Base-by-base conservation (phyloP, 37 sponge, comb jelly and placozoan genomes). In the Sycon ciliatum region DNA sequence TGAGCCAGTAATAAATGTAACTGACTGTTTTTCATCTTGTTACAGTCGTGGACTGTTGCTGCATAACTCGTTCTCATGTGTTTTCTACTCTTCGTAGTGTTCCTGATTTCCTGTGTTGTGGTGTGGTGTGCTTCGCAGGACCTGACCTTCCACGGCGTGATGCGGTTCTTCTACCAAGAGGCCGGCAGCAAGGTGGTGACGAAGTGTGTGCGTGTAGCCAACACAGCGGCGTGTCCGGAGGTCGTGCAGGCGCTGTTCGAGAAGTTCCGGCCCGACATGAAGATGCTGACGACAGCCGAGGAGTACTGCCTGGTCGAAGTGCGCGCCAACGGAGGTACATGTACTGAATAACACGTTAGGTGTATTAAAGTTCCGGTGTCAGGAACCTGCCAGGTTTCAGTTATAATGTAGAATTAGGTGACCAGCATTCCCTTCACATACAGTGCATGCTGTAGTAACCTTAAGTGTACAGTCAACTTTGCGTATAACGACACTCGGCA, bases 211-310 rank as follows among this genome's bases (percentile, higher is more conserved):
- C 66, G 86, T 1, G 90, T 89, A 28, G 69, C 79, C 67, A 86
- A 73, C 68, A 79, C 75, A 0, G 86, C 82, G 42, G 76, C 80
- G 1, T 73, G 73, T 23, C 69, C 64, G 64, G 52, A 39, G 55
- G 80, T 89, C 29, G 75, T 82, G 23, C 79, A 82, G 27, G 79
- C 82, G 2, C 39, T 89, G 42, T 74, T 86, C 28, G 84, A 89
- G 64, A 85, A 83, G 80, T 89, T 89, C 56, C 80, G 90, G 0
- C 86, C 86, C 3, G 90, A 89, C 74, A 62, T 89, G 80, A 73
- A 74, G 28, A 86, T 86, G 86, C 65, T 82, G 38, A 39, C 80
- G 42, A 69, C 49, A 29, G 78, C 72, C 27, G 32, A 68, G 32
- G 67, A 71, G 22, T 89, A 80, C 39, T 77, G 77, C 1, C 86